A percentile compares a stretch with the other conserved stretches of the same genome.
Conservation (phyloP, 1,140 invertebrate species). For the Drosophila watanabei region DNA sequence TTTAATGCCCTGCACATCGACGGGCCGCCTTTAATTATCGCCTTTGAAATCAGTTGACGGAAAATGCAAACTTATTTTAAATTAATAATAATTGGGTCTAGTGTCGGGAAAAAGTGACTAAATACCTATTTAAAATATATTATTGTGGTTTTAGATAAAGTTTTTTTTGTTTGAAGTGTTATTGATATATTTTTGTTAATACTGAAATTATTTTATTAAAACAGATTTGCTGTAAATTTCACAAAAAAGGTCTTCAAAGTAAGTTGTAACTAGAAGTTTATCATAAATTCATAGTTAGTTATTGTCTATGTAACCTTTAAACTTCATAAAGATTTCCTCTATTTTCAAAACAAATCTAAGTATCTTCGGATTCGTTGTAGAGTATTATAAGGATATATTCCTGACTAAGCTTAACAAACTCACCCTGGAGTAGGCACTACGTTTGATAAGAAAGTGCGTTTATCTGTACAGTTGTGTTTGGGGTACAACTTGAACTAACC, state of each 20-base stretch:
- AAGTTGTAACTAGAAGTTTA: too few species aligned
- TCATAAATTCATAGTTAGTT: too few species aligned
- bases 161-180: too few species aligned
- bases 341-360: not conserved
- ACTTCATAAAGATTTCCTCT: too few species aligned
- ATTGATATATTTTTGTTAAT: too few species aligned
- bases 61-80: not conserved
- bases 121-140: too few species aligned
- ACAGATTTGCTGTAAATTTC: too few species aligned
- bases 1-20: slow-evolving; percentile 2
- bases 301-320: not conserved
- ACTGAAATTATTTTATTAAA: too few species aligned
- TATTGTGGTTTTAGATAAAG: too few species aligned
- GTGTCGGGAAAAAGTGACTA: not conserved
- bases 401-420: not conserved
- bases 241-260: too few species aligned
- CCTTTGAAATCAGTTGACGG: not conserved
- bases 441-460: slow-evolving; percentile 2
- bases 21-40: not conserved
- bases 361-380: not conserved
- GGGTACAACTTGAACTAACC: slow-evolving; percentile 29
- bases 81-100: not conserved
- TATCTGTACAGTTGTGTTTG: slow-evolving; percentile 27
- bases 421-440: not conserved
- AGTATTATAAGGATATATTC: not conserved